These are phyloP conservation scores for Paedocypris sp. DNA, from an alignment of 2,113 vertebrate genomes.

Conservation along the genomic window DNA sequence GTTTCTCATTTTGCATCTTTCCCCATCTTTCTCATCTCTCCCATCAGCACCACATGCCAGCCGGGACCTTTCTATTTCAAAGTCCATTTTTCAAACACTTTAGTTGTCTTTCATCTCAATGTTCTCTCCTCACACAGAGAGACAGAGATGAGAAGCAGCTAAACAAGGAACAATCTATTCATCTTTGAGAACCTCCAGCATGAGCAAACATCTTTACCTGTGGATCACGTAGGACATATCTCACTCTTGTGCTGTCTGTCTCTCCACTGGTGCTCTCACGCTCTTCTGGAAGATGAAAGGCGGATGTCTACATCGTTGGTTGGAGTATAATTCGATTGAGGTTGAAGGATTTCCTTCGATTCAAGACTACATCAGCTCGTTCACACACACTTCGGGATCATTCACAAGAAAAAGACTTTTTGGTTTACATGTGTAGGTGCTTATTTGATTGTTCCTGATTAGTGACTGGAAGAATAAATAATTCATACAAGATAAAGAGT, in stretches of 20 bases:
- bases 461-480: background rate
- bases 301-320: background rate
- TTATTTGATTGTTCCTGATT: background rate
- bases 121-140: conserved; percentile 2
- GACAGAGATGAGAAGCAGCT: conserved; percentile 5
- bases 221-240: background rate
- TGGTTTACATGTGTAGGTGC: background rate
- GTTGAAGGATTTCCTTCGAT: background rate
- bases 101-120: conserved; percentile 19
- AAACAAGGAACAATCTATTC: conserved; percentile 14
- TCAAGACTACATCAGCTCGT: background rate
- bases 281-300: conserved; percentile 9
- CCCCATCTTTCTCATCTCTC: background rate
- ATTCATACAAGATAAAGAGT: background rate
- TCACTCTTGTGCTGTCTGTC: background rate
- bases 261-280: background rate
- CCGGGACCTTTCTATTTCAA: conserved; percentile 31
- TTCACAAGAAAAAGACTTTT: background rate
- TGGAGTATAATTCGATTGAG: background rate
- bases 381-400: background rate
- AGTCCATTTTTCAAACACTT: conserved; percentile 33
- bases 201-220: conserved; percentile 18
- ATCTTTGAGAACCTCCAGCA: conserved; percentile 8
- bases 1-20: conserved; percentile 11
- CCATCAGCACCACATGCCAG: conserved; percentile 4